These are phyloP conservation scores for Epinephelus lanceolatus DNA, from an alignment of 2,113 vertebrate species.

Conservation along the genomic window DNA sequence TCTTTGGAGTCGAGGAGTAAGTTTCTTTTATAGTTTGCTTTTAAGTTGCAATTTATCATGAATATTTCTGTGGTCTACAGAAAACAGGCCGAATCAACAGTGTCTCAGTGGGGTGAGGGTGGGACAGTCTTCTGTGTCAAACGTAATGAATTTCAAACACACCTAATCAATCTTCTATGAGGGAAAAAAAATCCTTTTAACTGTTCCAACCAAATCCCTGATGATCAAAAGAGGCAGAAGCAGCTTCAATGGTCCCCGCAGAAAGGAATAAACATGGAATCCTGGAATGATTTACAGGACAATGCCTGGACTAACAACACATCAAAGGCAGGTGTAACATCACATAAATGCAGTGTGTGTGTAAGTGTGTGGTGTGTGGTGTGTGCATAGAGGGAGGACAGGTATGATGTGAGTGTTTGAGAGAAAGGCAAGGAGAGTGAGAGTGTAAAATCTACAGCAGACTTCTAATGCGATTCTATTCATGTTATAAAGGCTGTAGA, in stretches of 20 bases:
- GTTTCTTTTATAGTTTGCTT: neutral
- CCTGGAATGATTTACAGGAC: conserved; percentile 66
- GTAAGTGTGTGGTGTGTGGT: neutral
- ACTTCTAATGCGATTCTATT: conserved; percentile 6
- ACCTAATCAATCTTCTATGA: conserved; percentile 47
- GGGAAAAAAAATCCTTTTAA: conserved; percentile 48
- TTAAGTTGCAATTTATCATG: neutral
- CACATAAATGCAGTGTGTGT: conserved; percentile 31
- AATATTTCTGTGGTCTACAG: neutral
- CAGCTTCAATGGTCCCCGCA: conserved; percentile 50
- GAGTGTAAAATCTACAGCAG: conserved; percentile 2
- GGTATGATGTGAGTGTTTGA: neutral
- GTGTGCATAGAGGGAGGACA: neutral
- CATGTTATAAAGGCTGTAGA: neutral
- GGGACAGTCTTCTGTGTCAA: conserved; percentile 6
- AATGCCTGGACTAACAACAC: conserved; percentile 63
- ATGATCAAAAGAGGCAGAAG: conserved; percentile 60
- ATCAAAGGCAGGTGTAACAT: conserved; percentile 60
- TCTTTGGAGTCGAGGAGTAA: neutral
- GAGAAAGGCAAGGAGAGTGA: neutral
- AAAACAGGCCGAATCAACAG: neutral
- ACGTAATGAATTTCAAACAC: conserved; percentile 58
- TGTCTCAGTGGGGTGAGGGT: neutral
- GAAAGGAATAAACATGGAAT: conserved; percentile 62
- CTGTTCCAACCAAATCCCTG: conserved; percentile 48